phyloP scores from a whole-genome alignment of 2,797 vertebrate species.

The Chaetodon trifasciatus region DNA sequence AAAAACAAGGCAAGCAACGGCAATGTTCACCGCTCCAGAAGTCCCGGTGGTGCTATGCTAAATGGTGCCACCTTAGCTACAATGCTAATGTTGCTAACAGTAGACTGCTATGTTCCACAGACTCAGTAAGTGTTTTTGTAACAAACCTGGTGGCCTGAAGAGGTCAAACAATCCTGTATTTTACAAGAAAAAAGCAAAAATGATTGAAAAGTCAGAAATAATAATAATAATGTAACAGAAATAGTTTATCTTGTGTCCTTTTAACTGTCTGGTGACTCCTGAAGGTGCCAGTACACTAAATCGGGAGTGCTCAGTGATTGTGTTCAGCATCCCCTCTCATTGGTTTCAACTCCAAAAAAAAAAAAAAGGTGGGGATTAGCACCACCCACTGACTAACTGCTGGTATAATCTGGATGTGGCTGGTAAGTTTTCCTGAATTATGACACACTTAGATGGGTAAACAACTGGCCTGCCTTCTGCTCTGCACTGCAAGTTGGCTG shows the following conservation, averaged over 20 bases:
- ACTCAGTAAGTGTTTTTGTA: not conserved
- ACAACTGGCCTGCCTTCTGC: not conserved
- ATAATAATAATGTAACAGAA: not conserved
- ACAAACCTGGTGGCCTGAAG: not conserved
- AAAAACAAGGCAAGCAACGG: not conserved
- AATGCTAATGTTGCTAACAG: not conserved
- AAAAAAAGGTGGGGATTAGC: constrained; percentile 25
- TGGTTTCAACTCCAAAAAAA: not conserved
- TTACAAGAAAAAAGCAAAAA: not conserved
- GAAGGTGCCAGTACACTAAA: no score
- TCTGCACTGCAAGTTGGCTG: constrained; percentile 9
- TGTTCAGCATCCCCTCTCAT: not conserved
- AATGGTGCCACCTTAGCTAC: not conserved
- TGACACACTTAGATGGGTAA: constrained; percentile 7
- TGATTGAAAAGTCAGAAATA: not conserved
- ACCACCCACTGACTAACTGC: constrained; percentile 22
- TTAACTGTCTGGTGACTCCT: no score
- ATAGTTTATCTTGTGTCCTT: not conserved
- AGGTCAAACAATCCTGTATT: not conserved
- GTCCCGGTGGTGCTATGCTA: not conserved
- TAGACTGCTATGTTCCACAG: not conserved
- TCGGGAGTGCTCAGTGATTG: no score
- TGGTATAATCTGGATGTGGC: constrained; percentile 40
- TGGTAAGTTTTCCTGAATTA: constrained; percentile 1
- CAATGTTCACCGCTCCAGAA: not conserved